Evolutionary conservation across 2,113 vertebrate species (phyloP).

Genomic region (Cephalophus harveyi): DNA sequence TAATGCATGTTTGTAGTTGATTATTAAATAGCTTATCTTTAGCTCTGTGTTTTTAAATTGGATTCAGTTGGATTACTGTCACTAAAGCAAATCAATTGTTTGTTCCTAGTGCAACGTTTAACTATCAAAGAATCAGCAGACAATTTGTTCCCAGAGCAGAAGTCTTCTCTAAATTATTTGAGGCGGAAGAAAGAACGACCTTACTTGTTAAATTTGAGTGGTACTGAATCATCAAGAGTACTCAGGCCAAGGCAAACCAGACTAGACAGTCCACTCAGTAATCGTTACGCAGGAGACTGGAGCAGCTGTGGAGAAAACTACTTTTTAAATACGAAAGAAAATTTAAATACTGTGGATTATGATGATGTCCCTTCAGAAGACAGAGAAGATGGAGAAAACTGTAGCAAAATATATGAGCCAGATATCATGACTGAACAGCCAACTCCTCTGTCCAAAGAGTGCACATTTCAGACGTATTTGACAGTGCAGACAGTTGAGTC

Average conservation of each 20-base stretch:
- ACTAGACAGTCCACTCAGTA: constrained; percentile 94
- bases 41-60: background rate
- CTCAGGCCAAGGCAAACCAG: constrained; percentile 88
- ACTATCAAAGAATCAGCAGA: constrained; percentile 77
- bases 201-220: constrained; percentile 88
- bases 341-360: constrained; percentile 87
- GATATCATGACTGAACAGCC: constrained; percentile 54
- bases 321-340: constrained; percentile 77
- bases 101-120: constrained; percentile 83
- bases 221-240: constrained; percentile 82
- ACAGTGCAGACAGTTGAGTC: constrained; percentile 90
- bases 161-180: constrained; percentile 78
- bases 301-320: constrained; percentile 92
- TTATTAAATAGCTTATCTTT: constrained; percentile 19
- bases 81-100: constrained; percentile 56
- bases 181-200: constrained; percentile 91
- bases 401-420: constrained; percentile 62
- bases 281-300: constrained; percentile 98
- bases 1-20: constrained; percentile 72
- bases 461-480: constrained; percentile 88
- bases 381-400: constrained; percentile 75
- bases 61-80: background rate
- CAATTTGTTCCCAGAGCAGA: constrained; percentile 57
- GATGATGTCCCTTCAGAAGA: constrained; percentile 90
- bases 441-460: constrained; percentile 78